Base-by-base conservation (phyloP, 2,797 vertebrate genomes). In the Graptemys geographica region DNA sequence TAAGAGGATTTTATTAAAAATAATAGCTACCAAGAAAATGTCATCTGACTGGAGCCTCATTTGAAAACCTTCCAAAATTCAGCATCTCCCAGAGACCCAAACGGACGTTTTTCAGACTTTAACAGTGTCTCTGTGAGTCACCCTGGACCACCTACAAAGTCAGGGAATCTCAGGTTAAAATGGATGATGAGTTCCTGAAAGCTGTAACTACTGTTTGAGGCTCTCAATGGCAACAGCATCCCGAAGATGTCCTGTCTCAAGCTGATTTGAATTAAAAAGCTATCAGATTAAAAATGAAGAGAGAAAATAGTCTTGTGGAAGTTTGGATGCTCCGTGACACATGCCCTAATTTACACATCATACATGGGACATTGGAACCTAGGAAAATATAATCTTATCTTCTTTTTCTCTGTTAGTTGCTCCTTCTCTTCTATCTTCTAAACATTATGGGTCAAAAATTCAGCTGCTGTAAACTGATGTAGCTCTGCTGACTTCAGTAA, bases 161-260 rank as follows among this genome's bases (percentile, higher is more conserved):
- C 65, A 84, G 53, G 47, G 81, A 86, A 81, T 87, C n/a, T 86
- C 49, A 15, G 28, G 55, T 57, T 96, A 81, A 94, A 90, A 82
- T 15, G 82, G 69, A 47, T 76, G 44, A 28, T 4, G 5, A 28
- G 44, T 76, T 76, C 74, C 41, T 47, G 44, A 76, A 76, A 76
- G 11, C 74, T 49, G 25, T 47, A 27, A 47, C 15, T 49, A 78
- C 25, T 23, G 1, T 81, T 85, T 86, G 65, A 84, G 79, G 52
- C 37, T 57, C 83, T 93, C 74, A 52, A 79, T 23, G 56, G 74
- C 47, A 84, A 87, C 69, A 33, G 23, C 52, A 5, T 80, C 51
- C 57, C 55, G 65, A 86, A 87, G 37, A 27, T 93, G 13, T 72
- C 16, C 23, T 95, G 21, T 87, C 72, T 8, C 33, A 72, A 89